Evolutionary conservation across 1,140 invertebrate genomes (phyloP).

Genomic region (Pectinophora gossypiella): DNA sequence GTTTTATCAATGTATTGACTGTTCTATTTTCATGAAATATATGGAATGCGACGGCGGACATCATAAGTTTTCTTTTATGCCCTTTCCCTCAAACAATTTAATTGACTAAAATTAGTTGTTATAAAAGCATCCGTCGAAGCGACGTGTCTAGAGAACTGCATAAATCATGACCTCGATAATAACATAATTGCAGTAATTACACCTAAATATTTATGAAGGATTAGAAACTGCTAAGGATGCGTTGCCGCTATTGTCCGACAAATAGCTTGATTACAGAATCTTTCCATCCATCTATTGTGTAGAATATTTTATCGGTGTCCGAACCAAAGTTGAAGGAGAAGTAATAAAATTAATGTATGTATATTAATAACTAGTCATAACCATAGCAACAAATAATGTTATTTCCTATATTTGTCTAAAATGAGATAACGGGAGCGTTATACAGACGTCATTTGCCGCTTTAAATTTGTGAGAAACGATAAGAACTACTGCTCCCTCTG

Average conservation of each 20-base stretch:
- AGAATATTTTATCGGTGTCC: no score
- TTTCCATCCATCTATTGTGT: no score
- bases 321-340: no score
- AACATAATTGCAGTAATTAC: not conserved
- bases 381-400: no score
- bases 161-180: not conserved
- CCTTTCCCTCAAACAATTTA: slow-evolving; percentile 3
- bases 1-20: slow-evolving; percentile 14
- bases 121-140: not conserved
- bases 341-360: no score
- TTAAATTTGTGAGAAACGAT: not conserved
- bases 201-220: not conserved
- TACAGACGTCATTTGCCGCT: not conserved
- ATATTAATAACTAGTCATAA: no score
- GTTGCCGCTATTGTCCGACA: no score
- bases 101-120: no score
- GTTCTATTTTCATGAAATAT: slow-evolving; percentile 69
- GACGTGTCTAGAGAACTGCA: not conserved
- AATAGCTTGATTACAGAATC: no score
- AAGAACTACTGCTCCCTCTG: not conserved
- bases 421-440: no score
- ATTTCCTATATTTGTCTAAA: no score
- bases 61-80: slow-evolving; percentile 45
- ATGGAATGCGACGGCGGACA: slow-evolving; percentile 69
- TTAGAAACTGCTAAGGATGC: slow-evolving; percentile 1